These are phyloP conservation scores for Vultur gryphus DNA, from an alignment of 2,797 vertebrate genomes.

Conservation along the genomic window DNA sequence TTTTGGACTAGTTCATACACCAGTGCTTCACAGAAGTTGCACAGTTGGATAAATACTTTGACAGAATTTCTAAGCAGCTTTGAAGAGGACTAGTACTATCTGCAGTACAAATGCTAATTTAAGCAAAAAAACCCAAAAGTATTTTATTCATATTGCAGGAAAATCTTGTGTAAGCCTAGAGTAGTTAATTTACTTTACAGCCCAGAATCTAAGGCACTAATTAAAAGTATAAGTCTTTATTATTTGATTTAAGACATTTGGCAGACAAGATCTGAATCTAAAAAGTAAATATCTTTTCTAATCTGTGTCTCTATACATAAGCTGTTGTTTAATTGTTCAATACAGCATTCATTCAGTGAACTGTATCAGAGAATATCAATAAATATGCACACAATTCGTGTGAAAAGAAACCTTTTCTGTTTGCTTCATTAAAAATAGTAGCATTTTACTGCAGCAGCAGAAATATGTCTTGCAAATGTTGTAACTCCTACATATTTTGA, in stretches of 20 bases:
- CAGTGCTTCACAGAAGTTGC: not conserved
- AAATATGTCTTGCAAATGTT: not conserved
- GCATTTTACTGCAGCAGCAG: not conserved
- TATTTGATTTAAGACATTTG: not conserved
- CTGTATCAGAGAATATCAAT: not conserved
- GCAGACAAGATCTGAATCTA: not conserved
- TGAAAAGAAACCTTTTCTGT: not conserved
- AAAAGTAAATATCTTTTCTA: not conserved
- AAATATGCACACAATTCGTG: not conserved
- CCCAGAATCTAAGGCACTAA: not conserved
- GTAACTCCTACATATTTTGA: not conserved
- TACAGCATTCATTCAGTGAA: not conserved
- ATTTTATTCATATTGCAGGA: rapidly evolving
- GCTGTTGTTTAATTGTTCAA: not conserved
- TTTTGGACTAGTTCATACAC: not conserved
- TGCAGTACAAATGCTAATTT: not conserved
- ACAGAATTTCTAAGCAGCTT: not conserved
- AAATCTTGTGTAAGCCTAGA: not conserved
- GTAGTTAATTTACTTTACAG: not conserved
- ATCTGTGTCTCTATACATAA: not conserved
- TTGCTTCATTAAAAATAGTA: not conserved
- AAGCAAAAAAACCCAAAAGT: not conserved
- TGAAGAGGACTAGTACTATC: not conserved
- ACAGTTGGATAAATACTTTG: not conserved
- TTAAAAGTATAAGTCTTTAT: not conserved